Conservation (phyloP, 1,140 invertebrate genomes). For the Rhagoletis pomonella region DNA sequence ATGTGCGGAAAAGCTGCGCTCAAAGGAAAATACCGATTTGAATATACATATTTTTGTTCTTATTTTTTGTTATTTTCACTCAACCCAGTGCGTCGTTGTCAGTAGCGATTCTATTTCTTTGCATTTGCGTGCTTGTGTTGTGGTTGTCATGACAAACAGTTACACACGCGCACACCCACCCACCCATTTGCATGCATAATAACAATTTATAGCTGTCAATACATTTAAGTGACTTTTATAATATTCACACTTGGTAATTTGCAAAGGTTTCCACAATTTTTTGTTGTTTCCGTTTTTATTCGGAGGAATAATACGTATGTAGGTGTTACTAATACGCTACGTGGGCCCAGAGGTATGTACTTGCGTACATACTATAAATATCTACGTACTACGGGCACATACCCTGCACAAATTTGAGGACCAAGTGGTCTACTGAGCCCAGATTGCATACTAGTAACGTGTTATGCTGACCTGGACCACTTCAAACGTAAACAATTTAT, state of each 20-base stretch:
- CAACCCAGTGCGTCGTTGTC: neutral
- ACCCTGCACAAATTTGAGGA: too few relatives aligned
- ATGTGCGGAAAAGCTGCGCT: neutral
- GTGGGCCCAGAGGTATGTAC: neutral
- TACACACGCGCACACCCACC: neutral
- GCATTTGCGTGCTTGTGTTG: neutral
- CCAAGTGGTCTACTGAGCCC: too few relatives aligned
- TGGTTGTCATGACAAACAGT: too few relatives aligned
- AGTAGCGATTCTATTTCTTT: too few relatives aligned
- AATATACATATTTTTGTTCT: too few relatives aligned
- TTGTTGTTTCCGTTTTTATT: neutral
- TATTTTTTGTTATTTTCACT: neutral
- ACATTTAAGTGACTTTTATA: slow-evolving; percentile 41
- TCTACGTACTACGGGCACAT: too few relatives aligned
- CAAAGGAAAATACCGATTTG: too few relatives aligned
- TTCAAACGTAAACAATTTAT: too few relatives aligned
- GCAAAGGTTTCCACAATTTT: neutral
- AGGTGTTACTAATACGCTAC: slow-evolving; percentile 1
- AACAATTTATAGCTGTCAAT: neutral
- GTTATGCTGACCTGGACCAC: too few relatives aligned
- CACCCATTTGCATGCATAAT: neutral
- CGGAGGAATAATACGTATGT: neutral
- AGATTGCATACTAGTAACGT: too few relatives aligned
- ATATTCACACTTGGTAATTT: slow-evolving; percentile 45
- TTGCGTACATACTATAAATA: too few relatives aligned